phyloP scores from a whole-genome alignment of 1,140 invertebrate species.

The Micrasema minimum region DNA sequence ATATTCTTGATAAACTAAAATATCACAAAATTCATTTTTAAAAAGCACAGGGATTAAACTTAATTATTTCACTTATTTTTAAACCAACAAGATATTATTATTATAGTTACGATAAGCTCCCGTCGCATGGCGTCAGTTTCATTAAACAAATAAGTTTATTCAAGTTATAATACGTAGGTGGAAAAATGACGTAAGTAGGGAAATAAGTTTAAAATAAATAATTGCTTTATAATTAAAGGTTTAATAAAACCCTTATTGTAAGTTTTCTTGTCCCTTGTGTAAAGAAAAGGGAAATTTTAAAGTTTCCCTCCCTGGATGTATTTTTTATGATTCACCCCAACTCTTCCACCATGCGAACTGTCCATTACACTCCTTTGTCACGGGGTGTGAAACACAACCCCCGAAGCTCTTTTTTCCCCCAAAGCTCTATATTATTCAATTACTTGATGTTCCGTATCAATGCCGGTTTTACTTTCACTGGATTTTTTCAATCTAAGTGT shows the following conservation, averaged over 20 bases:
- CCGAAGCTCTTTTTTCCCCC: neutral
- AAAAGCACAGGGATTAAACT: too few relatives aligned
- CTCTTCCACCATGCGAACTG: constrained; percentile 26
- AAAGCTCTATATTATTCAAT: constrained; percentile 8
- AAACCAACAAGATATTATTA: too few relatives aligned
- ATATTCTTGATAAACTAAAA: too few relatives aligned
- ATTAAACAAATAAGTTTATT: too few relatives aligned
- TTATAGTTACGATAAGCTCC: too few relatives aligned
- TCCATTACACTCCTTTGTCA: constrained; percentile 28
- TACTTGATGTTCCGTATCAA: constrained; percentile 6
- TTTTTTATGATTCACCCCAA: constrained; percentile 14
- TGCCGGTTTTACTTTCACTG: constrained; percentile 1
- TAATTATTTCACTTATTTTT: too few relatives aligned
- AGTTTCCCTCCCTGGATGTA: neutral
- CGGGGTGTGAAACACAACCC: constrained; percentile 7
- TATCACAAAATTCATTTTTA: too few relatives aligned
- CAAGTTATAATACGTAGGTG: too few relatives aligned
- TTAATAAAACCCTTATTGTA: constrained; percentile 1
- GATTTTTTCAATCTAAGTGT: constrained; percentile 17
- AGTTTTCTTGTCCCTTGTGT: neutral
- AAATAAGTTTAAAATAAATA: too few relatives aligned
- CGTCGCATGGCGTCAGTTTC: too few relatives aligned
- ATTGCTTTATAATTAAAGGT: constrained; percentile 17
- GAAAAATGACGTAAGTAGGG: too few relatives aligned
- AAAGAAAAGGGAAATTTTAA: constrained; percentile 3